A percentile compares a stretch with the other conserved stretches of the same genome.
These are phyloP conservation scores for Columba janthina DNA, from an alignment of 2,113 vertebrate genomes.

Conservation along the genomic window DNA sequence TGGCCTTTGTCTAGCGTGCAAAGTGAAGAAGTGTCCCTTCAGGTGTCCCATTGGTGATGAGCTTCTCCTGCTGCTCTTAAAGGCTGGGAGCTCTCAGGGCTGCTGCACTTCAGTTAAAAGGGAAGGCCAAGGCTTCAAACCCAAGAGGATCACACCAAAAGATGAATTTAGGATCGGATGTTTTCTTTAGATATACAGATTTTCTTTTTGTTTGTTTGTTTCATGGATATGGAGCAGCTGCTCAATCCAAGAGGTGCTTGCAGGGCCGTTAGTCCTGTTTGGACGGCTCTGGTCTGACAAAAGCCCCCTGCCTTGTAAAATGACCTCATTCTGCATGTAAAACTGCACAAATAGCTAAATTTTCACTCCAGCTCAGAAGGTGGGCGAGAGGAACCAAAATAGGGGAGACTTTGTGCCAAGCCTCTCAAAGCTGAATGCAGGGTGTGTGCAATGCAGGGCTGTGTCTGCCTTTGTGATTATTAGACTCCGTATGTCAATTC, in stretches of 20 bases:
- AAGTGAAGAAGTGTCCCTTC: background rate
- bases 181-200: accelerated
- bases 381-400: background rate
- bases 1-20: background rate
- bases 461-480: background rate
- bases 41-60: background rate
- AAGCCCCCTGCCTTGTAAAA: background rate
- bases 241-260: background rate
- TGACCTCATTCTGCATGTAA: background rate
- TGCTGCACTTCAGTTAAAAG: background rate
- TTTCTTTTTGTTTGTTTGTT: background rate
- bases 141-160: background rate
- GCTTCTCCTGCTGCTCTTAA: background rate
- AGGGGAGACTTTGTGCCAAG: background rate
- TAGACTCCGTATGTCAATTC: background rate
- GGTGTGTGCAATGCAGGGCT: background rate
- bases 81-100: background rate
- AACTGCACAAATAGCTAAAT: background rate
- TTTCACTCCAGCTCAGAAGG: background rate
- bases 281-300: background rate
- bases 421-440: background rate
- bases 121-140: background rate
- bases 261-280: background rate
- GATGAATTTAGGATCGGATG: background rate
- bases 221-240: background rate